Base-by-base conservation (phyloP, 2,888 invertebrate species). In the Harmothoe impar region DNA sequence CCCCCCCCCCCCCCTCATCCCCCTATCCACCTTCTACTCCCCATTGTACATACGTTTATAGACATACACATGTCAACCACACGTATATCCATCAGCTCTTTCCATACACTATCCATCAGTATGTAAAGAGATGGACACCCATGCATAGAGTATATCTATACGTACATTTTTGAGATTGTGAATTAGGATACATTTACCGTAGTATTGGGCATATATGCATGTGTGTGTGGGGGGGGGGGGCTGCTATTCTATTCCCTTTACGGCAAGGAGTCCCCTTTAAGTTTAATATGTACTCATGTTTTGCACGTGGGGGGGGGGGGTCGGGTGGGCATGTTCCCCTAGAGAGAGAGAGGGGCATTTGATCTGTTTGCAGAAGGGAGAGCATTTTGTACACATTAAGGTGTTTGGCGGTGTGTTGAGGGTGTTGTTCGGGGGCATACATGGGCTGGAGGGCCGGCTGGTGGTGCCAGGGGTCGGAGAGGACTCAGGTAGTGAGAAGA, bases 331-430 rank as follows among this genome's bases (percentile, higher is more conserved):
- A n/a, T n/a, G n/a, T n/a, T n/a, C n/a, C 43, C 43, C 43, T 43
- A 43, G 43, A 43, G 43, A 43, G 43, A 43, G 43, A 43, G 43
- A 43, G 43, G 43, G 3, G 5, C 86, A 86, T 86, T 86, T 86
- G 86, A 86, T 86, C 86, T 86, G 31, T 86, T 86, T 86, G 86
- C 31, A 86, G 54, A 56, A 29, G 54, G 86, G 54, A 54, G 86
- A 54, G n/a, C 86, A 86, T 86, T 86, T 86, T 86, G 86, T 86
- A 86, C 54, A 86, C 86, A 86, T 52, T 54, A 52, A n/a, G 86
- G 54, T 54, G 86, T 86, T 85, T 86, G 86, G 86, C 56, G 29
- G 54, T 1, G 86, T 86, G 86, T 54, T 86, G 25, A 17, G 33
- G 84, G 10, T 84, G 84, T 35, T 84, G 84, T 35, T 84, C n/a